A percentile compares a stretch with the other conserved stretches of the same genome.
These are phyloP conservation scores for Platichthys flesus DNA, from an alignment of 2,113 vertebrate genomes.

Conservation along the genomic window DNA sequence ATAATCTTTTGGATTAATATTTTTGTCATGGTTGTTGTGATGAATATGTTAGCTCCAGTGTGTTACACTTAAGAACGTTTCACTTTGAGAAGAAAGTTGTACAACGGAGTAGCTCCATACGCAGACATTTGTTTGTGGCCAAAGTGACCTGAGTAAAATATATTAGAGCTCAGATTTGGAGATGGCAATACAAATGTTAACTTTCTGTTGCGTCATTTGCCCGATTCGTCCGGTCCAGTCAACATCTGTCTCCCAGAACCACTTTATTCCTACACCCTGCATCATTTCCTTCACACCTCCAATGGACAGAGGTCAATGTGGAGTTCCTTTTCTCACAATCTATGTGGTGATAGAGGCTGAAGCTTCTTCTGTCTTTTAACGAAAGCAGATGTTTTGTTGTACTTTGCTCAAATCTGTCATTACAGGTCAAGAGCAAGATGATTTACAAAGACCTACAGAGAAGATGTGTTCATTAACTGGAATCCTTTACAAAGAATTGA, in stretches of 20 bases:
- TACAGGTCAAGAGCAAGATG: not conserved
- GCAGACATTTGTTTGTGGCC: no score
- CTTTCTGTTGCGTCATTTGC: not conserved
- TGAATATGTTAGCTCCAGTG: constrained; percentile 4
- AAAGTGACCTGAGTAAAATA: no score
- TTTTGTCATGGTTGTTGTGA: not conserved
- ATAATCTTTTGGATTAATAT: not conserved
- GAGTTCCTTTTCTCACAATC: constrained; percentile 10
- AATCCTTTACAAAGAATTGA: no score
- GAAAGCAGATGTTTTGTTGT: constrained; percentile 19
- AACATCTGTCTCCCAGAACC: not conserved
- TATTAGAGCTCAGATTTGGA: no score
- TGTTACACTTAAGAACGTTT: not conserved
- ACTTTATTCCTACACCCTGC: not conserved
- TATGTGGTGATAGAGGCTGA: constrained; percentile 7
- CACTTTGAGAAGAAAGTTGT: no score
- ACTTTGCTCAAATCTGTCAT: constrained; percentile 10
- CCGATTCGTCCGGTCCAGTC: no score
- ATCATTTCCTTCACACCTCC: not conserved
- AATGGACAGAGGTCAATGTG: not conserved
- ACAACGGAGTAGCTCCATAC: no score
- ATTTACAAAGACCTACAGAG: no score
- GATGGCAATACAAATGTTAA: not conserved
- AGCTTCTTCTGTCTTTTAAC: constrained; percentile 8
- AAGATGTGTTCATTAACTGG: no score